phyloP scores from a whole-genome alignment of 64 coral and sea anemone species.

The Montipora foliosa region DNA sequence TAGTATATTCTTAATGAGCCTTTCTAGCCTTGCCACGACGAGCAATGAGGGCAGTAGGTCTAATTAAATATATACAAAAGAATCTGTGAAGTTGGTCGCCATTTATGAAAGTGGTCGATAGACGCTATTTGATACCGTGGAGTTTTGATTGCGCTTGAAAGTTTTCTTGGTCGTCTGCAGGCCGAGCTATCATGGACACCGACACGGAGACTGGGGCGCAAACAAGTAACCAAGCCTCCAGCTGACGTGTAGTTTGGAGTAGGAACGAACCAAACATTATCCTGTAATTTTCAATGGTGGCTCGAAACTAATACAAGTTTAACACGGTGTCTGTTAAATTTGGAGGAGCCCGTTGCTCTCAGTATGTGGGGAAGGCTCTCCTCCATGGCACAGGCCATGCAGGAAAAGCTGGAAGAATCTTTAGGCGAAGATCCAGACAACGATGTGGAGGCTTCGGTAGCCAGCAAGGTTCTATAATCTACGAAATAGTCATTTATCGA shows the following conservation, averaged over 20 bases:
- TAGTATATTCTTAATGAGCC: too few species aligned
- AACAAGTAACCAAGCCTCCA: constrained; percentile 10
- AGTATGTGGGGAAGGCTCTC: constrained; percentile 90
- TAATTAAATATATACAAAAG: too few species aligned
- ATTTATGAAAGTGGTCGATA: too few species aligned
- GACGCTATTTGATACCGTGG: too few species aligned
- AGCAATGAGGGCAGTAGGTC: too few species aligned
- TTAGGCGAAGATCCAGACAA: constrained; percentile 76
- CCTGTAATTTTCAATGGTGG: not conserved
- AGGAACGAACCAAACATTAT: not conserved
- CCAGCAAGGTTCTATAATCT: constrained; percentile 36
- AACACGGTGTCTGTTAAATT: not conserved
- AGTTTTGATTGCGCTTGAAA: too few species aligned
- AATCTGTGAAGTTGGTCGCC: too few species aligned
- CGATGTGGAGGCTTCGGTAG: constrained; percentile 15
- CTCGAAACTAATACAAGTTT: not conserved
- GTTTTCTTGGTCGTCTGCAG: too few species aligned
- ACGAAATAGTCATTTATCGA: too few species aligned
- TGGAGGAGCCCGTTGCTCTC: not conserved
- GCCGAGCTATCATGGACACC: too few species aligned
- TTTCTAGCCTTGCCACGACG: too few species aligned
- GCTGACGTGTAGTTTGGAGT: constrained; percentile 41
- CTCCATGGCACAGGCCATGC: constrained; percentile 81
- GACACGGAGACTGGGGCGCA: not conserved
- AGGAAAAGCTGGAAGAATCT: constrained; percentile 90